phyloP scores from a whole-genome alignment of 2,113 vertebrate species.

The Numenius arquata region DNA sequence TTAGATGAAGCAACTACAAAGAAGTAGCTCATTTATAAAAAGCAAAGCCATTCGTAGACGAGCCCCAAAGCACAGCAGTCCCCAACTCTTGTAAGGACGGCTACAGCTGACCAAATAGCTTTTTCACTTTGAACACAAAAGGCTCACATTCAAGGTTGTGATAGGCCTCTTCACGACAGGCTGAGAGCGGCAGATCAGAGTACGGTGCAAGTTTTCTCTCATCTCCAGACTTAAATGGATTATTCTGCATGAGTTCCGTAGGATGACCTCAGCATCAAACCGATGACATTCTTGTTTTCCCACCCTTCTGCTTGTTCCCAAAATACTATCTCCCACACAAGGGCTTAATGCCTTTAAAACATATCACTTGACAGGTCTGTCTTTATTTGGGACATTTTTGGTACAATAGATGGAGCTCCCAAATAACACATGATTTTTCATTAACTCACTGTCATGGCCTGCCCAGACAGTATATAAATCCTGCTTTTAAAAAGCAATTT shows the following conservation, averaged over 20 bases:
- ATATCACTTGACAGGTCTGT: neutral
- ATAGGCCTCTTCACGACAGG: neutral
- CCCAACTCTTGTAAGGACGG: neutral
- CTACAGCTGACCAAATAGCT: neutral
- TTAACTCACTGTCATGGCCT: neutral
- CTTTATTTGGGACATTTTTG: too few species aligned
- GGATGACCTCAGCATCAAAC: neutral
- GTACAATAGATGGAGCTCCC: neutral
- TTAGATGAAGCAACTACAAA: neutral
- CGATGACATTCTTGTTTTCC: neutral
- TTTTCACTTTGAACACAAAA: neutral
- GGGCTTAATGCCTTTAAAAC: neutral
- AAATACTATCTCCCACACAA: neutral
- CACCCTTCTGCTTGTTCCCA: neutral
- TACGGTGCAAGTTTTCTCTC: neutral
- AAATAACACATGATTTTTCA: neutral
- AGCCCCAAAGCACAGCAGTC: neutral
- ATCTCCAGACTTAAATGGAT: neutral
- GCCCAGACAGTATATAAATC: neutral
- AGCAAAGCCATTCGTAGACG: neutral
- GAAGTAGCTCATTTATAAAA: neutral
- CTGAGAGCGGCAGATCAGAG: neutral
- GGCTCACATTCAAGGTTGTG: neutral
- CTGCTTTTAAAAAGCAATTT: neutral
- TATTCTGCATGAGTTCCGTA: neutral